Evolutionary conservation across 2,797 vertebrate genomes (phyloP).

Genomic region (Onychomys arenicola): DNA sequence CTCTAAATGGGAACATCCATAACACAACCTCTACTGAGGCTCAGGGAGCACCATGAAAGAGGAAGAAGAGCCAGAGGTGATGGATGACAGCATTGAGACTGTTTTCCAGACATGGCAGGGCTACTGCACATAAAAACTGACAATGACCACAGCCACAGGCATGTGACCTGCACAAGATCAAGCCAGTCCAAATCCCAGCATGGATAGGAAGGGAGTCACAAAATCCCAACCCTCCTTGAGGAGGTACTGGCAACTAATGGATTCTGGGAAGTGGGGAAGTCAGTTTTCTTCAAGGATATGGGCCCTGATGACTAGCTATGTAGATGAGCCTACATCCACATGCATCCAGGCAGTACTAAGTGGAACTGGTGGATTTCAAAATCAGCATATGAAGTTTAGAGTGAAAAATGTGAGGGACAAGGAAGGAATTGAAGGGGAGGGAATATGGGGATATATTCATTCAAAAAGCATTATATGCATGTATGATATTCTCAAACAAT

Average conservation of each 20-base stretch:
- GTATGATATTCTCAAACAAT: neutral
- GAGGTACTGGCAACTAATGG: neutral
- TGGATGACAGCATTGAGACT: neutral
- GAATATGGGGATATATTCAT: neutral
- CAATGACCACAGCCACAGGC: neutral
- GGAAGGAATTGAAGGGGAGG: neutral
- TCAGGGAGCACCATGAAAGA: no score
- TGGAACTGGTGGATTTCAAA: neutral
- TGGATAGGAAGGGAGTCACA: neutral
- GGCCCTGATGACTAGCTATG: neutral
- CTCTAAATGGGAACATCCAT: neutral
- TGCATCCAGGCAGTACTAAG: neutral
- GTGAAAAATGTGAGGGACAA: neutral
- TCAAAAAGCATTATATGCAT: neutral
- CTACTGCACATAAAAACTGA: neutral
- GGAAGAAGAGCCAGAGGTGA: no score
- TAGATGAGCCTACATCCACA: neutral
- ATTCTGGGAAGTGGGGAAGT: no score
- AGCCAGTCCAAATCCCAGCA: neutral
- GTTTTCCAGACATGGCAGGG: neutral
- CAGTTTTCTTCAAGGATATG: neutral
- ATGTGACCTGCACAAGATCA: neutral
- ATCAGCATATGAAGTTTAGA: neutral
- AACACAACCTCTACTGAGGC: neutral
- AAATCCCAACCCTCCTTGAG: neutral